A percentile compares a stretch with the other conserved stretches of the same genome.
Conservation (phyloP, 2,888 invertebrate species). For the Parasteatoda lunata region DNA sequence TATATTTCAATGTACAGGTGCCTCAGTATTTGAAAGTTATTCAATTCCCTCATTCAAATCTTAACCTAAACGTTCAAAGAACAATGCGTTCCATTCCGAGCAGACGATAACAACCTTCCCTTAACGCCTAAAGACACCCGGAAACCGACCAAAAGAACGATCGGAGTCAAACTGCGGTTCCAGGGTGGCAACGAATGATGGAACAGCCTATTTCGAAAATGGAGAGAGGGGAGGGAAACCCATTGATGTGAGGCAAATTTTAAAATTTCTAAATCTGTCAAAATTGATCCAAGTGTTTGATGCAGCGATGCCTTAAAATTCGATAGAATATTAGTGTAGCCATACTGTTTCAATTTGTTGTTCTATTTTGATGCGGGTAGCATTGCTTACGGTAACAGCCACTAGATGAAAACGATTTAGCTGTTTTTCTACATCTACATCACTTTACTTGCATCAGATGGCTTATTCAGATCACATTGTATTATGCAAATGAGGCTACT, state of each 20-base stretch:
- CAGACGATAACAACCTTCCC: slow-evolving; percentile 62
- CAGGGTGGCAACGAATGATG: slow-evolving; percentile 30
- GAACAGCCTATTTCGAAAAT: slow-evolving; percentile 41
- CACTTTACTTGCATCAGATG: slow-evolving; percentile 23
- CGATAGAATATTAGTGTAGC: too few relatives aligned
- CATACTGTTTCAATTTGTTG: too few relatives aligned
- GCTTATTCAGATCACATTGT: slow-evolving; percentile 9
- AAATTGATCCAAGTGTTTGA: background rate
- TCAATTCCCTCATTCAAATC: slow-evolving; percentile 14
- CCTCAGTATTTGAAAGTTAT: slow-evolving; percentile 15
- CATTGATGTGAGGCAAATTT: background rate
- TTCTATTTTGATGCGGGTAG: slow-evolving; percentile 2
- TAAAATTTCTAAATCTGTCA: background rate
- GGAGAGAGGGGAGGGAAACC: slow-evolving; percentile 14
- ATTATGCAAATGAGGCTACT: slow-evolving; percentile 2
- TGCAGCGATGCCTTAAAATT: background rate
- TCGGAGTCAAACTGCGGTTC: slow-evolving; percentile 48
- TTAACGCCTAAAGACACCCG: slow-evolving; percentile 52
- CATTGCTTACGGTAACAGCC: slow-evolving; percentile 17
- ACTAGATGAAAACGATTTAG: slow-evolving; percentile 46
- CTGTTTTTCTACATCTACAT: slow-evolving; percentile 53
- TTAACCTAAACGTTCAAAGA: slow-evolving; percentile 34
- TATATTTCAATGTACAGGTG: slow-evolving; percentile 11
- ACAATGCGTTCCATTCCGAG: slow-evolving; percentile 51
- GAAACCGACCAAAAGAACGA: slow-evolving; percentile 50